phyloP scores from a whole-genome alignment of 2,888 invertebrate genomes.

The Lithosia quadra region DNA sequence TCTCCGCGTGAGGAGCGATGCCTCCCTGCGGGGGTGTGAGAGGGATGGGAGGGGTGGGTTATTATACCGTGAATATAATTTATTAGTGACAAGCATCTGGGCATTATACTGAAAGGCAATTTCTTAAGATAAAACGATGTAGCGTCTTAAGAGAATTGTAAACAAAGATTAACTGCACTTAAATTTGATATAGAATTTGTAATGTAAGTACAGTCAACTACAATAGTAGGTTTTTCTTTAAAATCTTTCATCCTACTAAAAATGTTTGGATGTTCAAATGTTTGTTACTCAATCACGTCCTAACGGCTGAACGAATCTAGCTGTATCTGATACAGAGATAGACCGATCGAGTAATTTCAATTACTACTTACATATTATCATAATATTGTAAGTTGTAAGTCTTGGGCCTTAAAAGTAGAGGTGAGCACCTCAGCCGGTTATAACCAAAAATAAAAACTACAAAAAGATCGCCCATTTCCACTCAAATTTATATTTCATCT shows the following conservation, averaged over 20 bases:
- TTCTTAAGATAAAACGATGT: conserved; percentile 17
- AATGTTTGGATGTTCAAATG: too few relatives aligned
- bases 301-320: too few relatives aligned
- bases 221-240: too few relatives aligned
- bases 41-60: conserved; percentile 6
- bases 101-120: conserved; percentile 17
- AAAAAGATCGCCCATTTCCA: background rate
- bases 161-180: conserved; percentile 24
- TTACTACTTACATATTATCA: too few relatives aligned
- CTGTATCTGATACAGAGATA: too few relatives aligned
- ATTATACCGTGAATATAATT: conserved; percentile 19
- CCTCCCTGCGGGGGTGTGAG: conserved; percentile 1
- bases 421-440: too few relatives aligned
- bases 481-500: background rate
- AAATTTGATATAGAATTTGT: conserved; percentile 14
- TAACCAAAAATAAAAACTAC: too few relatives aligned
- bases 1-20: background rate
- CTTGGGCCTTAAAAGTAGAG: too few relatives aligned
- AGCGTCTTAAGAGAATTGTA: conserved; percentile 13
- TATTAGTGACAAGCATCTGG: conserved; percentile 20
- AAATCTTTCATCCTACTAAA: too few relatives aligned
- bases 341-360: too few relatives aligned
- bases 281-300: too few relatives aligned
- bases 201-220: background rate
- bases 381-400: too few relatives aligned